Percentiles rank a stretch among this genome's conserved stretches.
Conservation (phyloP, 2,888 invertebrate genomes). For the Drosophila barbarae region DNA sequence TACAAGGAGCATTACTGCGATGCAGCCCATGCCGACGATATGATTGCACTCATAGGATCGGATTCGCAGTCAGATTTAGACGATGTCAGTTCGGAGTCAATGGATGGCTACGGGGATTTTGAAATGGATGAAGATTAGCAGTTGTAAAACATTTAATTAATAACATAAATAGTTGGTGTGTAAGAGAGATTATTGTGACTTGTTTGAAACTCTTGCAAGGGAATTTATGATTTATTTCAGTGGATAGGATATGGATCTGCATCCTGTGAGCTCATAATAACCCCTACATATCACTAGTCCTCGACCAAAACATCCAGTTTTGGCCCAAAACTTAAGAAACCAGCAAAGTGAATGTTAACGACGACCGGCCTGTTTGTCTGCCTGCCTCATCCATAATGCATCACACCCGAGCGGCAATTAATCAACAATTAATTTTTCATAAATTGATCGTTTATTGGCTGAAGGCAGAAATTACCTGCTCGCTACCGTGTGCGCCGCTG, state of each 20-base stretch:
- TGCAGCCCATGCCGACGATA: constrained; percentile 19
- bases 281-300: background rate
- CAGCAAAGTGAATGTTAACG: constrained; percentile 33
- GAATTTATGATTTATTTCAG: background rate
- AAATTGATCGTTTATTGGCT: constrained; percentile 47
- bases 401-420: constrained; percentile 55
- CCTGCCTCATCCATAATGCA: constrained; percentile 42
- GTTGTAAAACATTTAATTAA: background rate
- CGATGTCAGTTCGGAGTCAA: constrained; percentile 1
- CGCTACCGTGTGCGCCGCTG: constrained; percentile 52
- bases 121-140: background rate
- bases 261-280: background rate
- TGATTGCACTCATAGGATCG: background rate
- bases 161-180: background rate
- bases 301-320: constrained; percentile 5
- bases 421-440: constrained; percentile 64
- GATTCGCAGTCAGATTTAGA: background rate
- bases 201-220: background rate
- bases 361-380: background rate
- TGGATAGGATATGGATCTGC: background rate
- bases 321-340: constrained; percentile 8
- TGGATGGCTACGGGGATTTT: background rate
- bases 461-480: constrained; percentile 28
- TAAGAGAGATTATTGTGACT: background rate
- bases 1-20: constrained; percentile 16